These are phyloP conservation scores for Octodon degus DNA, from an alignment of 2,113 vertebrate genomes.

Conservation along the genomic window DNA sequence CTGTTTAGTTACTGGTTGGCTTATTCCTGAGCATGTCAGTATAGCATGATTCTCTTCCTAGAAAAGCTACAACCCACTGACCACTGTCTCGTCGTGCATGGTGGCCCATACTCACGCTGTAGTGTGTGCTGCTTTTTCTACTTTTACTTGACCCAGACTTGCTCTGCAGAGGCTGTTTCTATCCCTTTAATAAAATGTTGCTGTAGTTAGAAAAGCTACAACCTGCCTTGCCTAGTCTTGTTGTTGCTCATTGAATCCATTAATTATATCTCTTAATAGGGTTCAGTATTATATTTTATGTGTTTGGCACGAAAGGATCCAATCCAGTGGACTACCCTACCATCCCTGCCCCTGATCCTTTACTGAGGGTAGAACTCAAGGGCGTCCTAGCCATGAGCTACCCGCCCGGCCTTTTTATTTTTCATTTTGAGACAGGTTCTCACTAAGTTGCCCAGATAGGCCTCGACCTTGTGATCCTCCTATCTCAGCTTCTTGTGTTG, in stretches of 20 bases:
- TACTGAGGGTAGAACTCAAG: neutral
- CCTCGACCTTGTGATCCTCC: neutral
- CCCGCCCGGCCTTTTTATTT: neutral
- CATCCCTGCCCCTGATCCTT: neutral
- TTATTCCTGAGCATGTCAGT: constrained; percentile 16
- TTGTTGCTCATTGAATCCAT: neutral
- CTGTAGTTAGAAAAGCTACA: neutral
- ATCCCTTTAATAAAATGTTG: neutral
- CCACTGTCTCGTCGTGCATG: neutral
- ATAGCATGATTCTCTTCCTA: neutral
- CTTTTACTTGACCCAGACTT: neutral
- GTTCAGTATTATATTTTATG: neutral
- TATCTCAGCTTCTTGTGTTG: neutral
- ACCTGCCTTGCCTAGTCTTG: constrained; percentile 15
- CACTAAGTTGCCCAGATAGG: neutral
- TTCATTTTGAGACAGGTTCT: neutral
- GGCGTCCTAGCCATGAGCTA: neutral
- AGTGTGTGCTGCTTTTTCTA: neutral
- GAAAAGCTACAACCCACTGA: neutral
- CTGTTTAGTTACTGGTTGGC: constrained; percentile 13
- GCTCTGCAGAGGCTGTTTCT: neutral
- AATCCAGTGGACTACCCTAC: neutral
- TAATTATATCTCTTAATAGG: neutral
- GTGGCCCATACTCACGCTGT: neutral
- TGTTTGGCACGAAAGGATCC: neutral